Conservation (phyloP, 92 coral and sea anemone species). For the Phenganax stokvisi region DNA sequence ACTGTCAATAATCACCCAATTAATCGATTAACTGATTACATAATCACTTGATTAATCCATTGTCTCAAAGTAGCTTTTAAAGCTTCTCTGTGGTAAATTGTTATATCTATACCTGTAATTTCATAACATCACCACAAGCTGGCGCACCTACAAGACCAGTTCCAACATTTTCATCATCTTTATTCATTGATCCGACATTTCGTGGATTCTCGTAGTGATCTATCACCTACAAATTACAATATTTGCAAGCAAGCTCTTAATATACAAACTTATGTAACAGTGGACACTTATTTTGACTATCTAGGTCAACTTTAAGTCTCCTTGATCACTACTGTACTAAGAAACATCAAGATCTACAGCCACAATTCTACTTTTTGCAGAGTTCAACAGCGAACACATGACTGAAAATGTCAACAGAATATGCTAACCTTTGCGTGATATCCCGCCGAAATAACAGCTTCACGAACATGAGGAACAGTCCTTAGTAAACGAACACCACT, state of each 20-base stretch:
- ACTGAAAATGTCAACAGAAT: not conserved
- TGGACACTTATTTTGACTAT: not conserved
- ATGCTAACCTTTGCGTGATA: slow-evolving; percentile 31
- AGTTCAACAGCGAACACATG: too few relatives aligned
- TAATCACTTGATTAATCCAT: not conserved
- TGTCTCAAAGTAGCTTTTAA: not conserved
- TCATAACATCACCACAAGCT: slow-evolving; percentile 99
- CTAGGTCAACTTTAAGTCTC: too few relatives aligned
- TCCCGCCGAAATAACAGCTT: not conserved
- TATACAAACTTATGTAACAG: not conserved
- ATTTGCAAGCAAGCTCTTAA: not conserved
- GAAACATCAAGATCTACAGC: not conserved
- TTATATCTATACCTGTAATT: slow-evolving; percentile 62
- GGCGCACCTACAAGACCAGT: slow-evolving; percentile 99
- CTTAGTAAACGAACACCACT: slow-evolving; percentile 17
- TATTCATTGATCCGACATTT: slow-evolving; percentile 92
- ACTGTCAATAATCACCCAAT: too few relatives aligned
- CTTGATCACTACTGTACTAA: too few relatives aligned
- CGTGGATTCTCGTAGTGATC: slow-evolving; percentile 98
- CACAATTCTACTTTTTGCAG: too few relatives aligned
- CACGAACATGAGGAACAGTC: slow-evolving; percentile 16
- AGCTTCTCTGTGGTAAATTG: not conserved
- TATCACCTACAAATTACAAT: slow-evolving; percentile 56
- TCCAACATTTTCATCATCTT: slow-evolving; percentile 77
- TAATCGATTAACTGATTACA: too few relatives aligned